These are phyloP conservation scores for Latrodectus elegans DNA, from an alignment of 2,888 invertebrate genomes.

Conservation along the genomic window DNA sequence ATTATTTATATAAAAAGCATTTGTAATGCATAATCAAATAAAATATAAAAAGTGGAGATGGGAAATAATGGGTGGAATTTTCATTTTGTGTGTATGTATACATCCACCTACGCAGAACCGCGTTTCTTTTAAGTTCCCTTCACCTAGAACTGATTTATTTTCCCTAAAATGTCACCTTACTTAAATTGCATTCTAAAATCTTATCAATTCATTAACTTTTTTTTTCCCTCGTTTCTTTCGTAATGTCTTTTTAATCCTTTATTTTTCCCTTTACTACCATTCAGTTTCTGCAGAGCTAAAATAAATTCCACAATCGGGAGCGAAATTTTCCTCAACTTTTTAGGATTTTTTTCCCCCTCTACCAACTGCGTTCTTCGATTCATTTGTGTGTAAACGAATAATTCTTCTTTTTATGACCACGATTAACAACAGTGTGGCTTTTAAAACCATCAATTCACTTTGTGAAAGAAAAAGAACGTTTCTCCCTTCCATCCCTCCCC, in stretches of 20 bases:
- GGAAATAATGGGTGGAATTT: no score
- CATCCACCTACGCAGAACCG: no score
- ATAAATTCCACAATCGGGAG: neutral
- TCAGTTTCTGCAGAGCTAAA: neutral
- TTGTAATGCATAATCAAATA: no score
- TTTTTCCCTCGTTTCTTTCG: neutral
- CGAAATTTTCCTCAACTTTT: constrained; percentile 1
- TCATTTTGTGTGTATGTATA: no score
- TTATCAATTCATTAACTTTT: neutral
- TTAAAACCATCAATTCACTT: constrained; percentile 26
- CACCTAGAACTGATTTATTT: no score
- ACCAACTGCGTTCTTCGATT: constrained; percentile 3
- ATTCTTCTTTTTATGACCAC: constrained; percentile 27
- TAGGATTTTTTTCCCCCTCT: neutral
- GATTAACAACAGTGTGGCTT: constrained; percentile 40
- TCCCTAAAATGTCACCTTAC: no score
- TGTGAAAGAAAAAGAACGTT: neutral
- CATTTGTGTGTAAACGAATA: constrained; percentile 45
- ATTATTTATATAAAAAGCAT: no score
- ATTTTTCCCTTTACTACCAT: neutral
- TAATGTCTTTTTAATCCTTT: neutral
- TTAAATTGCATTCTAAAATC: neutral
- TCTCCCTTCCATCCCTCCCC: neutral
- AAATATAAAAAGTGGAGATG: no score
- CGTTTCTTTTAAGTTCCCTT: no score